A percentile compares a stretch with the other conserved stretches of the same genome.
Evolutionary conservation across 2,888 invertebrate species (phyloP).

Genomic region (Tridacna crocea): DNA sequence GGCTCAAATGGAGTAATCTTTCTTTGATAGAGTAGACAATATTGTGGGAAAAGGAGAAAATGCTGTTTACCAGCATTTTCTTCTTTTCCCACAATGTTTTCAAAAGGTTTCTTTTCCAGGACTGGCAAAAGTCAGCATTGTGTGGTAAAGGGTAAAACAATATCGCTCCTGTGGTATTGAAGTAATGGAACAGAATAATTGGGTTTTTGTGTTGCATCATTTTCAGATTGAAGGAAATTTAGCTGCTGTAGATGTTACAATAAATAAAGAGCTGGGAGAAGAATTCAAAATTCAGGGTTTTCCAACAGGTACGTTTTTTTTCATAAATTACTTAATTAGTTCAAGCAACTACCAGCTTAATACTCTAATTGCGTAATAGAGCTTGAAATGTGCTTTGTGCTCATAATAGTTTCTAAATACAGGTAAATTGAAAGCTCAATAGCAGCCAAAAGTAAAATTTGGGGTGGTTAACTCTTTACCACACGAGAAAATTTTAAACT

Average conservation of each 20-base stretch:
- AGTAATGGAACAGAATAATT: no score
- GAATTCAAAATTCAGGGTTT: constrained; percentile 86
- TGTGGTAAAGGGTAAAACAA: background rate
- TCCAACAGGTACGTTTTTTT: constrained; percentile 76
- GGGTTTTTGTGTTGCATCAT: background rate
- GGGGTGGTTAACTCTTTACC: background rate
- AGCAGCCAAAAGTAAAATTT: background rate
- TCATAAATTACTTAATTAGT: background rate
- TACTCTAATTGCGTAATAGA: background rate
- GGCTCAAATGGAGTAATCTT: no score
- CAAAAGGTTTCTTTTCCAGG: no score
- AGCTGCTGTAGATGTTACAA: constrained; percentile 94
- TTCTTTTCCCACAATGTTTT: background rate
- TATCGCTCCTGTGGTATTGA: no score
- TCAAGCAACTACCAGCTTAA: constrained; percentile 5
- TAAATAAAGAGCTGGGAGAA: constrained; percentile 89
- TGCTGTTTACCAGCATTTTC: background rate
- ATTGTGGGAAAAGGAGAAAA: background rate
- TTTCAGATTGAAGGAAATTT: constrained; percentile 88
- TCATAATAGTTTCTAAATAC: background rate
- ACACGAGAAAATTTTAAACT: no score
- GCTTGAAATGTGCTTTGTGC: background rate
- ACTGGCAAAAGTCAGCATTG: no score
- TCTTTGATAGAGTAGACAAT: no score
- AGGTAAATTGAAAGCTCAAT: constrained; percentile 2